Evolutionary conservation across 2,797 vertebrate species (phyloP).

Genomic region (Bufotes viridis): DNA sequence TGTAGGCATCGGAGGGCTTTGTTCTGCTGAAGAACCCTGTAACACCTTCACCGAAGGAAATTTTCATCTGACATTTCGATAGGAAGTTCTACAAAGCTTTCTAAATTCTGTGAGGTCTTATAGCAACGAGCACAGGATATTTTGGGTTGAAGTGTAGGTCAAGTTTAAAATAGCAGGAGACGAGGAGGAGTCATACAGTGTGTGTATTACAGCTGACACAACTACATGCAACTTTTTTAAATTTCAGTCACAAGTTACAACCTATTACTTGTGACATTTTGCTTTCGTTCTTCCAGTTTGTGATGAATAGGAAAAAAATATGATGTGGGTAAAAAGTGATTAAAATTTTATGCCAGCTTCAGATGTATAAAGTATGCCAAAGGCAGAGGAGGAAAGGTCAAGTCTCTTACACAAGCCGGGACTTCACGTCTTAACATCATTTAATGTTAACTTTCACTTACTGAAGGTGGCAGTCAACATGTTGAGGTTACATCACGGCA

Average conservation of each 20-base stretch:
- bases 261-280: conserved; percentile 10
- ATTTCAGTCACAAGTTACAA: not conserved
- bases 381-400: not conserved
- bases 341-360: not conserved
- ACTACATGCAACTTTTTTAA: not conserved
- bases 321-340: not conserved
- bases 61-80: conserved; percentile 55
- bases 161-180: conserved; percentile 23
- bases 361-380: not conserved
- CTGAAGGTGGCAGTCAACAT: not conserved
- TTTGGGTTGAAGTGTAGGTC: conserved; percentile 18
- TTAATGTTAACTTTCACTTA: not conserved
- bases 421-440: not conserved
- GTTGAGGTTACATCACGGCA: not conserved
- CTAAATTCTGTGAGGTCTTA: conserved; percentile 34
- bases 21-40: not conserved
- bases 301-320: conserved; percentile 4
- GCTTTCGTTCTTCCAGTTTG: not conserved
- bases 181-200: not conserved
- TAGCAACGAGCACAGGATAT: conserved; percentile 24
- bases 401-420: not conserved
- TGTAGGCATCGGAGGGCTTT: not conserved
- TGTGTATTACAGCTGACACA: not conserved
- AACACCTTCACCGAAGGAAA: conserved; percentile 42
- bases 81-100: conserved; percentile 46